Conservation (phyloP, 2,797 vertebrate genomes). For the Muscicapa comitata region DNA sequence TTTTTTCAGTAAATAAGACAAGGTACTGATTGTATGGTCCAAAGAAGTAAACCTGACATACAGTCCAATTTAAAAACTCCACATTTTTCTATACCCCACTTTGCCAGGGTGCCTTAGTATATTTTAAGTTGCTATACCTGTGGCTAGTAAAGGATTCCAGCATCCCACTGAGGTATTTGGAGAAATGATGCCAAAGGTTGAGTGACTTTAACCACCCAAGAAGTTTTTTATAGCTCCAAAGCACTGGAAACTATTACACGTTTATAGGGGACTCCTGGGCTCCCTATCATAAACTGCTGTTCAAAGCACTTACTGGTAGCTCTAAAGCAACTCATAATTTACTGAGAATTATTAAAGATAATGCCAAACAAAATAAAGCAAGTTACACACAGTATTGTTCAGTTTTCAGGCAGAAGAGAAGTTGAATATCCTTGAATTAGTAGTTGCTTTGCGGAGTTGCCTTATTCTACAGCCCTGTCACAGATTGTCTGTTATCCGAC, state of each 20-base stretch:
- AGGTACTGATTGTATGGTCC: not conserved
- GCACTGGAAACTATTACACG: not conserved
- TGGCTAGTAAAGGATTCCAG: not conserved
- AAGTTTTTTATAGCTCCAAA: not conserved
- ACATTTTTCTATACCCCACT: not conserved
- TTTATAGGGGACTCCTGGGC: not conserved
- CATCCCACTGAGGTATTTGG: not conserved
- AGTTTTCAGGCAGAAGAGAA: not conserved
- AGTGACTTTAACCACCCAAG: not conserved
- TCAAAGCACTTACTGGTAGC: not conserved
- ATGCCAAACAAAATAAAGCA: slow-evolving; percentile 30
- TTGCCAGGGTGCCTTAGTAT: not conserved
- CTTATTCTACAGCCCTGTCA: not conserved
- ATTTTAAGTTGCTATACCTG: not conserved
- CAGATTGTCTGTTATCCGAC: not conserved
- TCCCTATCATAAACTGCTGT: not conserved
- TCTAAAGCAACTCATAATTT: not conserved
- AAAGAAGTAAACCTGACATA: not conserved
- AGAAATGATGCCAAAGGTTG: not conserved
- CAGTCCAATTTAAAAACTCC: not conserved
- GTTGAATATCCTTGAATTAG: not conserved
- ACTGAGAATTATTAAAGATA: not conserved
- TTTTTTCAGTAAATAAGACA: not conserved
- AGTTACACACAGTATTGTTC: not conserved
- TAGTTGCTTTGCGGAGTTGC: not conserved